Percentiles rank a stretch among this genome's conserved stretches.
phyloP scores from a whole-genome alignment of 2,888 invertebrate genomes.

The Auanema sp. region DNA sequence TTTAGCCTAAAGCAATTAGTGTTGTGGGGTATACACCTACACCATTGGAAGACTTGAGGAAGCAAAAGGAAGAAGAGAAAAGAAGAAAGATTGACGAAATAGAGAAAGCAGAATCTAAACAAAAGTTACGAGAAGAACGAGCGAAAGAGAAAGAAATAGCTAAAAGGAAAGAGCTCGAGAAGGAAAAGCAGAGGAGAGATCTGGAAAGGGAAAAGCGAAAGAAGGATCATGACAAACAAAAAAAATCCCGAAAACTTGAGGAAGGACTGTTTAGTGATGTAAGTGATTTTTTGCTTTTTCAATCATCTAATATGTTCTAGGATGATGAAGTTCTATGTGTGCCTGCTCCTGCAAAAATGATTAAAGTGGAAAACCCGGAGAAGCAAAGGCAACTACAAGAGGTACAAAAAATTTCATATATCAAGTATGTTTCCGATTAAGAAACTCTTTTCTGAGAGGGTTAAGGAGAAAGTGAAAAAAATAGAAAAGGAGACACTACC shows the following conservation, averaged over 20 bases:
- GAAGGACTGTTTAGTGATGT: constrained; percentile 6
- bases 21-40: constrained; percentile 17
- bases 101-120: background rate
- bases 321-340: background rate
- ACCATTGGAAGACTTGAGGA: constrained; percentile 12
- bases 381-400: background rate
- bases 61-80: constrained; percentile 16
- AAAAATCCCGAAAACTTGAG: background rate
- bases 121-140: constrained; percentile 2
- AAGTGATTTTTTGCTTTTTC: background rate
- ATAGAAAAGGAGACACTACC: no score
- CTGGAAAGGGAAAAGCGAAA: background rate
- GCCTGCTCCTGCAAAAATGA: background rate
- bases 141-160: background rate
- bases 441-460: background rate
- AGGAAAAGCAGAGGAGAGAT: background rate
- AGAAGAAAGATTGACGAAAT: constrained; percentile 3
- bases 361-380: background rate
- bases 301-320: background rate
- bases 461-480: background rate
- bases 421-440: no score
- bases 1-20: no score
- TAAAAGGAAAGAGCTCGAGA: no score
- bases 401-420: background rate
- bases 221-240: background rate